Evolutionary conservation across 2,113 vertebrate species (phyloP).

Genomic region (Xiphias gladius): DNA sequence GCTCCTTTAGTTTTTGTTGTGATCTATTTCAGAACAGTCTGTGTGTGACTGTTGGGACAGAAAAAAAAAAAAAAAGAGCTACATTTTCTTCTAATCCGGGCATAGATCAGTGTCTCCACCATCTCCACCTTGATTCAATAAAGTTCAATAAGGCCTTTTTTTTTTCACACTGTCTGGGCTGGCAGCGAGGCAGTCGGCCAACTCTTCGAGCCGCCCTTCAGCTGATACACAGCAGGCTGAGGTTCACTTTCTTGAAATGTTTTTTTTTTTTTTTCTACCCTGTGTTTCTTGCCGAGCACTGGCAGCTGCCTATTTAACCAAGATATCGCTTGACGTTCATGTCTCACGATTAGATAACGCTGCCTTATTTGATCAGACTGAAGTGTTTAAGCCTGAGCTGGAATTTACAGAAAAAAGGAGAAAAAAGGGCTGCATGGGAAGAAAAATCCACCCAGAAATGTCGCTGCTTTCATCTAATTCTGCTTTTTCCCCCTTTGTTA

Average conservation of each 20-base stretch:
- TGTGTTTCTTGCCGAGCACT: slow-evolving; percentile 27
- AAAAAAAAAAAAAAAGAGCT: background rate
- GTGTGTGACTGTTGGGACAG: background rate
- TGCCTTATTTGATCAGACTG: slow-evolving; percentile 45
- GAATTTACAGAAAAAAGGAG: background rate
- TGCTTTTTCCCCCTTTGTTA: background rate
- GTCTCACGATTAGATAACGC: slow-evolving; percentile 34
- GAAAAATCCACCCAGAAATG: slow-evolving; percentile 3
- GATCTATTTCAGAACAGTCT: background rate
- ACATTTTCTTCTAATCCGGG: slow-evolving; percentile 3
- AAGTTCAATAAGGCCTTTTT: slow-evolving; percentile 45
- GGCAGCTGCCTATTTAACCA: slow-evolving; percentile 50
- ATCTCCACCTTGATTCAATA: slow-evolving; percentile 61
- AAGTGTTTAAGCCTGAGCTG: slow-evolving; percentile 15
- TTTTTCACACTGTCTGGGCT: slow-evolving; percentile 43
- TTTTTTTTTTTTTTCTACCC: slow-evolving; percentile 11
- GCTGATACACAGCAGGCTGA: slow-evolving; percentile 51
- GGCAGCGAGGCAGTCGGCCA: slow-evolving; percentile 47
- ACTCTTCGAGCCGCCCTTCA: slow-evolving; percentile 27
- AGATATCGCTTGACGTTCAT: slow-evolving; percentile 45
- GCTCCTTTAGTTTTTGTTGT: background rate
- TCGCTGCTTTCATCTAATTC: slow-evolving; percentile 20
- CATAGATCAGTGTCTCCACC: slow-evolving; percentile 25
- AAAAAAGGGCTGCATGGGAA: background rate
- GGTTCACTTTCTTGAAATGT: no score